Percentiles rank a stretch among this genome's conserved stretches.
phyloP scores from a whole-genome alignment of 2,113 vertebrate species.

The Apaloderma vittatum region DNA sequence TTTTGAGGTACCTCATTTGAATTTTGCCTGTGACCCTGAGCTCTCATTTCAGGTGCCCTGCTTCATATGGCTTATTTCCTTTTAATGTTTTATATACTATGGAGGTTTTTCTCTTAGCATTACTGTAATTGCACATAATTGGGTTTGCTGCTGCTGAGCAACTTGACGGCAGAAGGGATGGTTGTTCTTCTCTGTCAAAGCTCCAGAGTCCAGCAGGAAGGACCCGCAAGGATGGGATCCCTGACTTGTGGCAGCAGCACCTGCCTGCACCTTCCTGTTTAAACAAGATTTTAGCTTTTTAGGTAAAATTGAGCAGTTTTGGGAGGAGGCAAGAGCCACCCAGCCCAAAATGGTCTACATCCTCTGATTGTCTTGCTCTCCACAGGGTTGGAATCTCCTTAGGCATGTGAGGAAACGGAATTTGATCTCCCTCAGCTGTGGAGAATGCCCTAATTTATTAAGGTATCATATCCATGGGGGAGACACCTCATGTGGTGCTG shows the following conservation, averaged over 20 bases:
- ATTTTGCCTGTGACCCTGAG: background rate
- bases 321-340: background rate
- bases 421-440: background rate
- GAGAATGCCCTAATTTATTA: background rate
- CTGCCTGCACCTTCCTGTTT: background rate
- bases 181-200: background rate
- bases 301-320: background rate
- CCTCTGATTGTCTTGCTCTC: background rate
- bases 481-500: rapidly evolving
- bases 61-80: background rate
- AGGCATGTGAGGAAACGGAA: background rate
- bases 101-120: background rate
- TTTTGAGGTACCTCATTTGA: background rate
- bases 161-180: background rate
- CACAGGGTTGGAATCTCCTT: background rate
- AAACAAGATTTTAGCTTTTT: background rate
- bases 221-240: background rate
- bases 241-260: background rate
- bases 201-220: background rate
- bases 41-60: background rate
- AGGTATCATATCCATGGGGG: background rate
- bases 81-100: background rate
- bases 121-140: background rate
- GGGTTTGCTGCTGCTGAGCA: background rate
- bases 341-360: background rate